Base-by-base conservation (phyloP, 2,888 invertebrate species). In the Hypsopygia costalis region DNA sequence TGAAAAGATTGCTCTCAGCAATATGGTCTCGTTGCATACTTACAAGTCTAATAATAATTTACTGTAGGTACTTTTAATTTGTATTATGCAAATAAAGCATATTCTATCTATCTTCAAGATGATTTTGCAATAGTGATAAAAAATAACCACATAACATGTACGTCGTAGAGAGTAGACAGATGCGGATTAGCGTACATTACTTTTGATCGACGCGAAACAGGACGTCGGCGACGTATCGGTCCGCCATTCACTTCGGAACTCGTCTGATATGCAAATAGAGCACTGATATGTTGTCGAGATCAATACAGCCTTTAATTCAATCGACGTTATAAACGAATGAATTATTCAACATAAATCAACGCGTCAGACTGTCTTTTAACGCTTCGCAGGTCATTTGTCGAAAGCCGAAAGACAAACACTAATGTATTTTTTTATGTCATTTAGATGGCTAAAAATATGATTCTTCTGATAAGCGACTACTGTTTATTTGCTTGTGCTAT, bases 181-280 rank as follows among this genome's bases (percentile, higher is more conserved):
- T 33, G 21, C 21, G 21, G 12, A 31, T 34, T 7, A 22, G 4
- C 5, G 3, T 11, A 36, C 20, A 20, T 36, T 29, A 37, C 31
- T 40, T 40, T 47, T 45, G 47, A 44, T 43, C 48, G 51, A 51
- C 46, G 46, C 32, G 37, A 32, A 16, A 16, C 16, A 16, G 3
- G 16, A 16, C 16, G n/a, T 16, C 16, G 16, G 16, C 16, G n/a
- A 60, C 40, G 47, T 57, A 60, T 56, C 47, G 50, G 58, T 58
- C 57, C 49, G 54, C 49, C 47, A 48, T 52, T 49, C 47, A 42
- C 53, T 57, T 65, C 52, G 53, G 51, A 66, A 68, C 67, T 63
- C 51, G 64, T 59, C 61, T 69, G 68, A 75, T 71, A 85, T 81
- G 81, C 69, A 78, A 77, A 81, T 80, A 66, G 65, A 64, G 52